Conservation (phyloP, 2,888 invertebrate genomes). For the Geophilus truncorum region DNA sequence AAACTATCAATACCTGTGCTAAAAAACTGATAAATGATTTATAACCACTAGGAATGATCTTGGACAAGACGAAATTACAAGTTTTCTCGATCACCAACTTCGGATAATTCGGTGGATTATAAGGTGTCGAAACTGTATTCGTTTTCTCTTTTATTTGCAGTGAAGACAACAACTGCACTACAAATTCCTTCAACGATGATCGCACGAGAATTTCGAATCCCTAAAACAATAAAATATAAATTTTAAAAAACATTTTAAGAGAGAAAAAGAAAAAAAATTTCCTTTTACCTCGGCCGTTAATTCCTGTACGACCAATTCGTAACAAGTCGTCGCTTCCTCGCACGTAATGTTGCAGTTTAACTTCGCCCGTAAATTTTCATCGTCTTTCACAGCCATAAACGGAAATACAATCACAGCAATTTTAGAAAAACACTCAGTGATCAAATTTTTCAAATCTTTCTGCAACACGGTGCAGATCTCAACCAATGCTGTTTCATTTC, state of each 20-base stretch:
- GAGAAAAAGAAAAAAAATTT: too few species aligned
- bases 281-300: not conserved
- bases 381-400: not conserved
- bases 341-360: not conserved
- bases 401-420: not conserved
- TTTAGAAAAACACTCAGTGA: not conserved
- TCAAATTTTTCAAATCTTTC: not conserved
- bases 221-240: not conserved
- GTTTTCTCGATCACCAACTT: not conserved
- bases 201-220: not conserved
- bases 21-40: not conserved
- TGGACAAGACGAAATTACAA: not conserved
- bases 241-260: not conserved
- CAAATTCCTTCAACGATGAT: not conserved
- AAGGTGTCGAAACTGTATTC: not conserved
- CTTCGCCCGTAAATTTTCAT: not conserved
- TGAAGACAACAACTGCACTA: not conserved
- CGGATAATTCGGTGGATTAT: not conserved
- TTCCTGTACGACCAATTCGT: not conserved
- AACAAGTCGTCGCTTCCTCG: not conserved
- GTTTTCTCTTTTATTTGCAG: not conserved
- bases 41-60: not conserved
- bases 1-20: not conserved
- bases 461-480: not conserved
- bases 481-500: not conserved